These are phyloP conservation scores for Ifrita kowaldi DNA, from an alignment of 2,113 vertebrate genomes.

Conservation along the genomic window DNA sequence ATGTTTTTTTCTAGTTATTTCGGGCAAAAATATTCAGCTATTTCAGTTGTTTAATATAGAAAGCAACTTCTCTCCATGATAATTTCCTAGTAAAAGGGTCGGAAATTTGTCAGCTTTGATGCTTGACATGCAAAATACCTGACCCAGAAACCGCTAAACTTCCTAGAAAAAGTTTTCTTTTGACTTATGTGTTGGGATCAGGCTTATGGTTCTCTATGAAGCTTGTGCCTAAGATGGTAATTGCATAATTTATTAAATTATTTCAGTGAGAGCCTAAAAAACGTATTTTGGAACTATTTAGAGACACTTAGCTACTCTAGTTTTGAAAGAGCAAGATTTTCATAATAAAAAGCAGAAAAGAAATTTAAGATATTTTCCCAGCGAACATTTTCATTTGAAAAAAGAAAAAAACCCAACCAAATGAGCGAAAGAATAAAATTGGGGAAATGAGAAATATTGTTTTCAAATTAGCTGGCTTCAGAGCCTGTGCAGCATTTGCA, in stretches of 20 bases:
- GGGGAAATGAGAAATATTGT: constrained; percentile 27
- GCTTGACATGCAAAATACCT: background rate
- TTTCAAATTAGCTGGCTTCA: background rate
- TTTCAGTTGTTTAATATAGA: background rate
- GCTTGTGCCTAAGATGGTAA: background rate
- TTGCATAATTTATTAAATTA: background rate
- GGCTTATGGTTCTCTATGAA: background rate
- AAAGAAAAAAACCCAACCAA: background rate
- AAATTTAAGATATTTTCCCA: background rate
- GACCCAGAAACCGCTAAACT: background rate
- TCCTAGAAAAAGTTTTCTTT: constrained; percentile 39
- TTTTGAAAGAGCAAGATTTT: background rate
- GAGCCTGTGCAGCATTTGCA: background rate
- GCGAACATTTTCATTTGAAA: background rate
- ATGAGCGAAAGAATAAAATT: background rate
- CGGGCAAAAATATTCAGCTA: background rate
- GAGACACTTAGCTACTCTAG: background rate
- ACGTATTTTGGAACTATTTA: background rate
- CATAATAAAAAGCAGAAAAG: background rate
- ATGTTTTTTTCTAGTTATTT: background rate
- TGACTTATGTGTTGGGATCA: background rate
- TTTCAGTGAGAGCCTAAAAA: background rate
- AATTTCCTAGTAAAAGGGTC: constrained; percentile 35
- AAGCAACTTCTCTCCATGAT: constrained; percentile 11
- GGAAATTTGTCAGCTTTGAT: background rate